Base-by-base conservation (phyloP, 2,888 invertebrate genomes). In the Raillietiella orientalis region DNA sequence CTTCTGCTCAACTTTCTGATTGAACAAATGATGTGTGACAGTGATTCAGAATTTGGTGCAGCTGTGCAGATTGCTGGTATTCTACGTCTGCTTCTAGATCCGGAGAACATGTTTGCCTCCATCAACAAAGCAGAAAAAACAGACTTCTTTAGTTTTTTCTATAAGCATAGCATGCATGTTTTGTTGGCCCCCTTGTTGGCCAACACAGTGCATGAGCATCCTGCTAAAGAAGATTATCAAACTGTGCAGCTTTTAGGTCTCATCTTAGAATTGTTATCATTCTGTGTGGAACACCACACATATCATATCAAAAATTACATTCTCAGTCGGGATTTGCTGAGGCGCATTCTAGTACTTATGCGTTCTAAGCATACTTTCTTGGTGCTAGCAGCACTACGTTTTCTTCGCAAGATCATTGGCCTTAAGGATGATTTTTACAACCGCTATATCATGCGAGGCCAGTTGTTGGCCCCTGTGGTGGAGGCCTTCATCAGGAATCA, bases 351-450 rank as follows among this genome's bases (percentile, higher is more conserved):
- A 37, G 77, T 90, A 38, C 59, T 93, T 35, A 82, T 90, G 74
- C 72, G 79, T 47, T 87, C 87, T 33, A 71, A 69, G 40, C 90
- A 93, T 53, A 79, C 82, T 41, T 96, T 96, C 58, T 62, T 96
- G 37, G 84, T 87, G 39, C 61, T 96, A 55, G 60, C 84, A 50
- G 84, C 93, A 28, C 58, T 99, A 38, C 64, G 93, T 50, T 75
- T 99, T 52, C 69, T 96, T 66, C 62, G 96, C 39, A 84, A 84
- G 50, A 74, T 96, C 35, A 69, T 93, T 39, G 79, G 87, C 28
- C 59, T 90, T 31, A 93, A 96, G 51, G 96, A 96, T 46, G 96
- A 96, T 45, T 82, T 87, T 52, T 96, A 96, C 53, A 82, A 90
- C 53, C 56, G 84, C 42, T 77, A 90, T 50, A 82, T 90, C 39